Evolutionary conservation across 2,113 vertebrate species (phyloP), one percentile per base, ranked within the genome.

Genomic region (Ailurus styani): DNA sequence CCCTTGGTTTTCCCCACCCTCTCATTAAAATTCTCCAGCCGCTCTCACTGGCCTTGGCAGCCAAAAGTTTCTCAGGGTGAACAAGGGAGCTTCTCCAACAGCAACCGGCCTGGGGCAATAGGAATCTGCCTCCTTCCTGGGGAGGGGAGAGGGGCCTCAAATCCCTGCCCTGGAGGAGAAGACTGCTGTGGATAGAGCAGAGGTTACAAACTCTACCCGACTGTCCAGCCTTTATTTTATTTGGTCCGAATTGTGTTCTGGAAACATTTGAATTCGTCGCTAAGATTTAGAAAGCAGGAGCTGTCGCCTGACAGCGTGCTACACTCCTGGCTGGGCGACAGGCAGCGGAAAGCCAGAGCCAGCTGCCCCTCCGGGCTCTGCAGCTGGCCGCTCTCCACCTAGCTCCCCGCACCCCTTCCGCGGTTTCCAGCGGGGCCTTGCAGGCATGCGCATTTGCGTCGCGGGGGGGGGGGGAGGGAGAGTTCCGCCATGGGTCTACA

Each of bases 401-500:
- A 29, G 54, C 47, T 87, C 45, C n/a, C 2, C 2, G 25, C 2
- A 2, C 4, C 68, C n/a, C 17, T 23, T 12, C n/a, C 31, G 13
- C 45, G 15, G n/a, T 40, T 45, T 62, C 54, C 25, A 47, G 45
- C 21, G 20, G 47, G 37, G 75, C 29, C 62, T 37, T 23, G 21
- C 0, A 79, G 34, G 4, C 75, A 54, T 4, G 68, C 0, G 0
- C 29, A 25, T 78, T 52, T 68, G 62, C 7, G 8, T 25, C 34
- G 47, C 6, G 47, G 47, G 47, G 47, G 47, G 47, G 6, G 47
- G 47, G 47, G 6, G 10, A 47, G 47, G 10, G 47, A 9, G 47
- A 9, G 6, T 6, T 6, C 10, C 47, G 10, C 47, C 47, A 3
- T 6, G 21, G 12, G 20, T n/a, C 2, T 2, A 1, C 7, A 62